These are phyloP conservation scores for Avahi laniger DNA, from an alignment of 2,797 vertebrate genomes.

Conservation along the genomic window DNA sequence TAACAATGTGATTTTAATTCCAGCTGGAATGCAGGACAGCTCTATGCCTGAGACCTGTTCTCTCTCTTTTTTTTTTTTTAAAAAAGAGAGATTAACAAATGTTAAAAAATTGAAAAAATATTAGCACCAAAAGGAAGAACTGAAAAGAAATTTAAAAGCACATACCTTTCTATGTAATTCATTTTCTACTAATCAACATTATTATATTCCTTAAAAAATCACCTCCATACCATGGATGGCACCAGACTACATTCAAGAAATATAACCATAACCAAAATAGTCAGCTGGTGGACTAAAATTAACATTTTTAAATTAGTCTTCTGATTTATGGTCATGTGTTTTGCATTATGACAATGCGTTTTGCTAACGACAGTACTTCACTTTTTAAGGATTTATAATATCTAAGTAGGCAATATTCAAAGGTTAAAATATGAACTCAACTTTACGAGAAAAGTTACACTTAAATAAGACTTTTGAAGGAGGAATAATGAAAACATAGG, in stretches of 20 bases:
- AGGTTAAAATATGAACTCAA: conserved; percentile 22
- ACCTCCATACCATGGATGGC: background rate
- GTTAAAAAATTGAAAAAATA: background rate
- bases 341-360: background rate
- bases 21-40: background rate
- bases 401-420: conserved; percentile 6
- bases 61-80: background rate
- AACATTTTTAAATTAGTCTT: conserved; percentile 17
- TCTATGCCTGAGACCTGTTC: background rate
- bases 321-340: background rate
- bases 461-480: conserved; percentile 41
- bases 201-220: background rate
- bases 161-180: background rate
- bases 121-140: background rate
- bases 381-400: conserved; percentile 52
- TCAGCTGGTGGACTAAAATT: background rate
- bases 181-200: background rate
- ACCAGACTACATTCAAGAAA: background rate
- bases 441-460: conserved; percentile 29
- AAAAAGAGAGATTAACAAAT: background rate
- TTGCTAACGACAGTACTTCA: background rate
- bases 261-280: background rate
- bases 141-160: background rate
- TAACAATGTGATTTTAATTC: background rate
- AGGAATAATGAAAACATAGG: conserved; percentile 15